A percentile compares a stretch with the other conserved stretches of the same genome.
phyloP scores from a whole-genome alignment of 2,113 vertebrate genomes.

The Verasper variegatus region DNA sequence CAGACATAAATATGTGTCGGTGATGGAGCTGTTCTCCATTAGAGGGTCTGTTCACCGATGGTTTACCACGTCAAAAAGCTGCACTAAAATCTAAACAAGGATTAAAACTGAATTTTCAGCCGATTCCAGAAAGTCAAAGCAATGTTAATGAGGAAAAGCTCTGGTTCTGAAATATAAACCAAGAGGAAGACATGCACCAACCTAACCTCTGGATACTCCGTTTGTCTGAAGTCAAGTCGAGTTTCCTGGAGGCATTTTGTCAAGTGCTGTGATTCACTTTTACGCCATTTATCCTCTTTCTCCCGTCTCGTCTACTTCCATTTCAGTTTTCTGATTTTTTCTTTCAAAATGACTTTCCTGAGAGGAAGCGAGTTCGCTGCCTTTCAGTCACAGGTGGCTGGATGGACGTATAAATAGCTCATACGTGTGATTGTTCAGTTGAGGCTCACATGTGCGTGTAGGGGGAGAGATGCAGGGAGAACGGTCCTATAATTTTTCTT shows the following conservation, averaged over 20 bases:
- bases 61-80: constrained; percentile 7
- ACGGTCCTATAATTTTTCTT: background rate
- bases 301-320: constrained; percentile 40
- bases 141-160: constrained; percentile 44
- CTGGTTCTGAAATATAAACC: constrained; percentile 34
- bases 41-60: constrained; percentile 22
- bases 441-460: background rate
- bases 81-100: constrained; percentile 39
- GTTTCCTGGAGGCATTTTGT: constrained; percentile 50
- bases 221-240: constrained; percentile 29
- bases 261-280: constrained; percentile 24
- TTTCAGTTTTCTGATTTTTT: constrained; percentile 15
- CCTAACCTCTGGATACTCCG: constrained; percentile 11
- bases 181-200: constrained; percentile 8
- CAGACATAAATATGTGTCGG: background rate
- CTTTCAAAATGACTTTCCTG: constrained; percentile 46
- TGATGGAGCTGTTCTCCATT: constrained; percentile 2
- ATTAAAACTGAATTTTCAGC: constrained; percentile 33
- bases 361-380: constrained; percentile 46
- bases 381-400: constrained; percentile 73
- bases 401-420: constrained; percentile 56
- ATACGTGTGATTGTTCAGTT: constrained; percentile 33
- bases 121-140: constrained; percentile 22
- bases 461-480: too few species aligned
- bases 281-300: constrained; percentile 38